Percentiles rank a stretch among this genome's conserved stretches.
Conservation (phyloP, 2,888 invertebrate species). For the Cecidostiba fungosa region DNA sequence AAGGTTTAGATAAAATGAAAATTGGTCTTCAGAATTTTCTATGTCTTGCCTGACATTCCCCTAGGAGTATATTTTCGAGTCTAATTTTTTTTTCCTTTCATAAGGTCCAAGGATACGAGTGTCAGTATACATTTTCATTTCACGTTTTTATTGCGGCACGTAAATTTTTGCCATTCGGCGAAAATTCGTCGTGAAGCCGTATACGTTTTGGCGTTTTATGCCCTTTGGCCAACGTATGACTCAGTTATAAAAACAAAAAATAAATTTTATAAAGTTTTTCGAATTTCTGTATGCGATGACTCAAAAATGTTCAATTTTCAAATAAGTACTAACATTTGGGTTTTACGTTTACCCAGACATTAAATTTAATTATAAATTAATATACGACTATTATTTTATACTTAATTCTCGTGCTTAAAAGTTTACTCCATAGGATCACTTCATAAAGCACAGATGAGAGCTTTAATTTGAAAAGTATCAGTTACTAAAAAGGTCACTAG, state of each 20-base stretch:
- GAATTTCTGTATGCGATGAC: neutral
- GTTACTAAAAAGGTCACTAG: neutral
- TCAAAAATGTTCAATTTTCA: neutral
- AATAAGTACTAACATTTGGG: no score
- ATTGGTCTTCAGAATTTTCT: no score
- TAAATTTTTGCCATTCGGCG: constrained; percentile 12
- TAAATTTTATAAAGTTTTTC: neutral
- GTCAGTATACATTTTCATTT: constrained; percentile 29
- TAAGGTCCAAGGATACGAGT: constrained; percentile 12
- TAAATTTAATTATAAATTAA: no score
- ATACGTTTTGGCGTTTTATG: neutral
- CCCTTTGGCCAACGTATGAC: neutral
- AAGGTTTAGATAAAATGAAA: no score
- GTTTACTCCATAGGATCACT: no score
- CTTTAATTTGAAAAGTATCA: neutral
- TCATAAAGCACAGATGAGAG: neutral
- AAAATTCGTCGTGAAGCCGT: constrained; percentile 20
- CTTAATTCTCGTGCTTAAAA: no score
- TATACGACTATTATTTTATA: no score
- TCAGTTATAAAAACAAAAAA: neutral
- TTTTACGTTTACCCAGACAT: no score
- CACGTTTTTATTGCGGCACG: constrained; percentile 16
- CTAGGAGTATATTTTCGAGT: neutral
- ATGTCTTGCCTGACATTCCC: neutral
- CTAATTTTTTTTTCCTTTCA: neutral